phyloP scores from a whole-genome alignment of 2,888 invertebrate genomes.

The Pristionchus arcanus region DNA sequence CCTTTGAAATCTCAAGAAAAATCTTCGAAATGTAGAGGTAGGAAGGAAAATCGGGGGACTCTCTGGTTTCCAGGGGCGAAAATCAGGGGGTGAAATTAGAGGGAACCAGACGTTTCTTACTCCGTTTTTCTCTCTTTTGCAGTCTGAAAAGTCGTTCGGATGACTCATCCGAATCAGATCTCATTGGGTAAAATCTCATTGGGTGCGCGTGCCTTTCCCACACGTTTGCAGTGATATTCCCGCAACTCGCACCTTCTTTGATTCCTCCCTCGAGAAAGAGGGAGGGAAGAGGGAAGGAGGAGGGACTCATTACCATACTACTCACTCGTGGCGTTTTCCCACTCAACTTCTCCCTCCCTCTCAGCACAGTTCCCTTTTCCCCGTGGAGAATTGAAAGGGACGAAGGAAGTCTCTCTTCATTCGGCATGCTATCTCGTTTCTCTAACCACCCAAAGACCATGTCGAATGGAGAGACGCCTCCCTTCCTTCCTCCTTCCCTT shows the following conservation, averaged over 20 bases:
- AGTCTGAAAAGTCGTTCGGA: neutral
- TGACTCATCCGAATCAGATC: neutral
- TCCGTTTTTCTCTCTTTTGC: neutral
- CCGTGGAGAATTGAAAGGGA: neutral
- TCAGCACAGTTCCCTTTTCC: neutral
- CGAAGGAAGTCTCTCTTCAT: neutral
- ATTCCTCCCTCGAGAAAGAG: neutral
- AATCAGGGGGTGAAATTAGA: conserved; percentile 24
- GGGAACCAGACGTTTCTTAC: neutral
- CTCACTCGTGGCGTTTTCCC: neutral
- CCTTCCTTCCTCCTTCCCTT: neutral
- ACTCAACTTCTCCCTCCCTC: neutral
- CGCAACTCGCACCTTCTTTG: neutral
- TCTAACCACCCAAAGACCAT: neutral
- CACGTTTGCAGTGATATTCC: neutral
- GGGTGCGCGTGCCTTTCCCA: neutral
- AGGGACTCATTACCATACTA: conserved; percentile 26
- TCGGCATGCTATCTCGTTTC: neutral
- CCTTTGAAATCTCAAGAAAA: neutral
- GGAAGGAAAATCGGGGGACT: neutral
- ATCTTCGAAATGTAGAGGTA: neutral
- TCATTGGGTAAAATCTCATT: neutral
- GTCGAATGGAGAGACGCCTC: neutral
- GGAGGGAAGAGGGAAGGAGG: neutral
- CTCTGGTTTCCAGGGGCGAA: neutral